Conservation (phyloP, 2,888 invertebrate genomes). For the Hirtodrosophila trivittata region DNA sequence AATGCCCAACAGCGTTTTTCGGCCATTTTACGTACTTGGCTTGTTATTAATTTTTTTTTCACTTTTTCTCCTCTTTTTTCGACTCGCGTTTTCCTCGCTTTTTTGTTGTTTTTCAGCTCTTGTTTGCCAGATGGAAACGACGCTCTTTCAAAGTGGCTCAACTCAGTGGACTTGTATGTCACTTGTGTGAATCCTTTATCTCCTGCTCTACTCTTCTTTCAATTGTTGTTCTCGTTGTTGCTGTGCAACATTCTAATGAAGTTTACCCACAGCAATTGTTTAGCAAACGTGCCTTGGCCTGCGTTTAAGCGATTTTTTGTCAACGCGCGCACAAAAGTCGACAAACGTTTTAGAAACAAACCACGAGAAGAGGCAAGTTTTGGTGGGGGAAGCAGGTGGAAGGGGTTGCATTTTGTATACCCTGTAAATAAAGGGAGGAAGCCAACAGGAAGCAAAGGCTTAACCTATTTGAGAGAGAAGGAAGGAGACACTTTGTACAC, state of each 20-base stretch:
- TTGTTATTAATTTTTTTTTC: slow-evolving; percentile 57
- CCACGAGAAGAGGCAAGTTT: background rate
- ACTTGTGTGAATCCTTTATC: slow-evolving; percentile 58
- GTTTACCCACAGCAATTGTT: slow-evolving; percentile 82
- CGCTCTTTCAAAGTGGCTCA: slow-evolving; percentile 18
- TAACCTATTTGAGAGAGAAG: no score
- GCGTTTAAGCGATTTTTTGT: slow-evolving; percentile 77
- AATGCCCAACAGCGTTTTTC: slow-evolving; percentile 67
- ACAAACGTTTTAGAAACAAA: slow-evolving; percentile 44
- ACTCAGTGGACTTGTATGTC: slow-evolving; percentile 53
- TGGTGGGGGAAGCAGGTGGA: background rate
- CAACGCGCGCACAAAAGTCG: slow-evolving; percentile 75
- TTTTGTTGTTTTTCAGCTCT: slow-evolving; percentile 11
- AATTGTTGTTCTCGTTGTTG: slow-evolving; percentile 49
- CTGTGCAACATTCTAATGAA: slow-evolving; percentile 76
- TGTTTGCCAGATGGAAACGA: slow-evolving; percentile 39
- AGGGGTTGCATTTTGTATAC: background rate
- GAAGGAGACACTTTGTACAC: no score
- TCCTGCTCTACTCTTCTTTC: slow-evolving; percentile 9
- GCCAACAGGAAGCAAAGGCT: background rate
- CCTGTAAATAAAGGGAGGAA: slow-evolving; percentile 2
- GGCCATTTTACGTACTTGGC: slow-evolving; percentile 64
- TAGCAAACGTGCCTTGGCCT: slow-evolving; percentile 82
- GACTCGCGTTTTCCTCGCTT: background rate
- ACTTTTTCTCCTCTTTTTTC: background rate